Conservation (phyloP, 2,797 vertebrate species). For the Bovichtus variegatus region DNA sequence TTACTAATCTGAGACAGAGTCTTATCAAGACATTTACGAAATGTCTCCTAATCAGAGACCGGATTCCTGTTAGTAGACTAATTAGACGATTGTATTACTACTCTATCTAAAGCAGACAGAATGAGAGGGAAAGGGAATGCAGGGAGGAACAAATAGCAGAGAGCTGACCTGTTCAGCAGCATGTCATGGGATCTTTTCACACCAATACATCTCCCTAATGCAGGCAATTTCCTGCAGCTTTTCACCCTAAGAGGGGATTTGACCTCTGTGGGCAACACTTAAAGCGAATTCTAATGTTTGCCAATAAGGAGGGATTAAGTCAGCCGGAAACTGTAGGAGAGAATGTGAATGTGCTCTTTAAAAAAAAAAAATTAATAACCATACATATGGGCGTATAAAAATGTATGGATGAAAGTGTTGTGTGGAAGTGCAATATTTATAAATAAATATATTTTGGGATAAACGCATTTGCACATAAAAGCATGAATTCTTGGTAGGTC, state of each 20-base stretch:
- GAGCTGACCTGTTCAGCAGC: conserved; percentile 75
- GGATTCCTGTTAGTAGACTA: conserved; percentile 23
- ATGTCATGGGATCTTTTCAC: conserved; percentile 85
- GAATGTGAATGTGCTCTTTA: conserved; percentile 38
- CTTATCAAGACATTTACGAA: neutral
- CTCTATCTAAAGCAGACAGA: conserved; percentile 11
- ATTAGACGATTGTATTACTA: conserved; percentile 29
- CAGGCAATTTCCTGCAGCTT: conserved; percentile 89
- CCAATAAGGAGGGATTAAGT: conserved; percentile 82
- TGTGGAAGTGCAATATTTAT: neutral
- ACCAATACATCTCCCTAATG: conserved; percentile 88
- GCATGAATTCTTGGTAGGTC: neutral
- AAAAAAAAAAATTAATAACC: conserved; percentile 46
- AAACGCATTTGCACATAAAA: conserved; percentile 8
- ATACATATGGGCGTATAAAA: neutral
- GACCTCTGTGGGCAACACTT: conserved; percentile 79
- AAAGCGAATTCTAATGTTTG: conserved; percentile 82
- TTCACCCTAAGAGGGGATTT: conserved; percentile 80
- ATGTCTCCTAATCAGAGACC: conserved; percentile 11
- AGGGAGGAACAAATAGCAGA: conserved; percentile 62
- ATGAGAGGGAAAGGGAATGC: conserved; percentile 17
- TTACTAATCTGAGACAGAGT: conserved; percentile 1
- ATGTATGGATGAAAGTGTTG: neutral
- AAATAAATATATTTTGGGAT: conserved; percentile 9
- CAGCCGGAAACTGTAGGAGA: conserved; percentile 47